These are phyloP conservation scores for Carettochelys insculpta DNA, from an alignment of 2,113 vertebrate species.

Conservation along the genomic window DNA sequence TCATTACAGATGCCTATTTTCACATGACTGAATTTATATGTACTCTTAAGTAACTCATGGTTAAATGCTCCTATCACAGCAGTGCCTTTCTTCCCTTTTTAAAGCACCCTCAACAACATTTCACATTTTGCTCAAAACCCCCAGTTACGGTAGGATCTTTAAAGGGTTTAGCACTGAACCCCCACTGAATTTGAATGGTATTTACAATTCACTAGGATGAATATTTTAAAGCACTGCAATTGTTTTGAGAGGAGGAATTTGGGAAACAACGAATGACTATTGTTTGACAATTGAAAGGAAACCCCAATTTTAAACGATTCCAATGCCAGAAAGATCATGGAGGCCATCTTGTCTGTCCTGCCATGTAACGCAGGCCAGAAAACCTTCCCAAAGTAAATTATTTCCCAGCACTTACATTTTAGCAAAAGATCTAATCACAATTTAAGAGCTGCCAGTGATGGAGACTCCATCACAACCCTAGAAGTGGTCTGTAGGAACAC, in stretches of 20 bases:
- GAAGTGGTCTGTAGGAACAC: not conserved
- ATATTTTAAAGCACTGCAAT: not conserved
- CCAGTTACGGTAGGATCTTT: not conserved
- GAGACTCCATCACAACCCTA: not conserved
- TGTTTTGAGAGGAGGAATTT: not conserved
- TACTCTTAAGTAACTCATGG: fast-evolving
- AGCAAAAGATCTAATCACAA: not conserved
- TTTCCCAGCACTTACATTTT: not conserved
- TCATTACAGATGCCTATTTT: not conserved
- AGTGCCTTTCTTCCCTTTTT: constrained; percentile 6
- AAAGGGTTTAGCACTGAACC: not conserved
- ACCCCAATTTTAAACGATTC: not conserved
- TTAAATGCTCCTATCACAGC: not conserved
- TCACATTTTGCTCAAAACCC: not conserved
- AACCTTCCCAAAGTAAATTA: not conserved
- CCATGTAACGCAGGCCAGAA: not conserved
- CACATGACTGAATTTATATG: not conserved
- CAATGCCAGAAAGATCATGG: not conserved
- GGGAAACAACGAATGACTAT: not conserved
- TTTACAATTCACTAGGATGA: not conserved
- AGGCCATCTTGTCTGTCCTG: not conserved
- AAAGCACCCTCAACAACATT: not conserved
- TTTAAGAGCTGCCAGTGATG: not conserved
- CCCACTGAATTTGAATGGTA: not conserved
- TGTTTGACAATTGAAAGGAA: not conserved